These are phyloP conservation scores for Phoenicopterus ruber DNA, from an alignment of 2,113 vertebrate species.

Conservation along the genomic window DNA sequence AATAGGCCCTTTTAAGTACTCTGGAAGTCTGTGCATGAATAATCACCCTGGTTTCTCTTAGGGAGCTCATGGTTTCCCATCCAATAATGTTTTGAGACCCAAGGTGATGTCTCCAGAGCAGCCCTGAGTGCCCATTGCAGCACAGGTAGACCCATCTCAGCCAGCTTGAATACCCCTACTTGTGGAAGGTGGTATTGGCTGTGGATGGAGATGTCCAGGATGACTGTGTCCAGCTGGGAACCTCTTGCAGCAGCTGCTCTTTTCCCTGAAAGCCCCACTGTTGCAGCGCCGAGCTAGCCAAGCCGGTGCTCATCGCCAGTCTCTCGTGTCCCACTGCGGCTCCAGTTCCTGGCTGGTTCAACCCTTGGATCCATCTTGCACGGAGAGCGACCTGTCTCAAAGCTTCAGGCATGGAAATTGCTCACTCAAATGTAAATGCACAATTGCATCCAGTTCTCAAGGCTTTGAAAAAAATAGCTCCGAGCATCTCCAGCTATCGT, in stretches of 20 bases:
- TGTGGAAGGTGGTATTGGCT: not conserved
- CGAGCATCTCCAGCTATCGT: not conserved
- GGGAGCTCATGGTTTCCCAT: not conserved
- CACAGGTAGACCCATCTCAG: not conserved
- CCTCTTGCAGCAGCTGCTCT: not conserved
- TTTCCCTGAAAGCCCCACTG: not conserved
- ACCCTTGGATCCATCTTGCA: not conserved
- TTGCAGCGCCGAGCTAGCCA: rapidly evolving
- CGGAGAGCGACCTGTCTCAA: not conserved
- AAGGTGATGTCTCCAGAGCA: not conserved
- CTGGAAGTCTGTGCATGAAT: not conserved
- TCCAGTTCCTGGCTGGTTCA: not conserved
- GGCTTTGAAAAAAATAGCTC: not conserved
- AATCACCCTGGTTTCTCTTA: not conserved
- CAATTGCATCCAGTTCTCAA: not conserved
- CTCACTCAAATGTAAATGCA: not conserved
- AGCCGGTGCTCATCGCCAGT: rapidly evolving
- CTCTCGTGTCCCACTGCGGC: rapidly evolving
- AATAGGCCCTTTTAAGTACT: not conserved
- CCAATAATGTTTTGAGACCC: not conserved
- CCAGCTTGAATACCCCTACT: not conserved
- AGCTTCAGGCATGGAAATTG: not conserved
- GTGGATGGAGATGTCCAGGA: not conserved
- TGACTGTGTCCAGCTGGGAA: not conserved
- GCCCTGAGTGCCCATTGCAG: not conserved